Percentiles rank a stretch among this genome's conserved stretches.
phyloP scores from a whole-genome alignment of 2,888 invertebrate species.

The Erebia ligea region DNA sequence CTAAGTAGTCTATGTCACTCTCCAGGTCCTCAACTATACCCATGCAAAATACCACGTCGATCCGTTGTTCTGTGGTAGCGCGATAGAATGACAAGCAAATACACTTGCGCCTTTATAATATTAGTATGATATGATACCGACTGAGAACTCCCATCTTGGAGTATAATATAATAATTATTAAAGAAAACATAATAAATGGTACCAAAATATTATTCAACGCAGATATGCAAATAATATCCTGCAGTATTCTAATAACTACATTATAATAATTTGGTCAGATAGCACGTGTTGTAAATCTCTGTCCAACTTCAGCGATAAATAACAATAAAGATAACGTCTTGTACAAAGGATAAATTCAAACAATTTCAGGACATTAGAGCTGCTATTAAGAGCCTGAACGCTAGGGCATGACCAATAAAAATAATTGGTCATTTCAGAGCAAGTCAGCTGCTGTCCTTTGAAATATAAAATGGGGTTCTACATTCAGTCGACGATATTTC shows the following conservation, averaged over 20 bases:
- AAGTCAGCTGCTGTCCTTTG: slow-evolving; percentile 42
- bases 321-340: slow-evolving; percentile 33
- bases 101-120: no score
- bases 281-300: slow-evolving; percentile 13
- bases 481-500: slow-evolving; percentile 45
- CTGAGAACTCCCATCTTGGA: no score
- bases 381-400: slow-evolving; percentile 28
- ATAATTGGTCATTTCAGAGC: slow-evolving; percentile 49
- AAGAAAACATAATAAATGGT: neutral
- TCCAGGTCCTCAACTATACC: no score
- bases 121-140: no score
- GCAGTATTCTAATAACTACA: slow-evolving; percentile 5
- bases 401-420: slow-evolving; percentile 46
- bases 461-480: slow-evolving; percentile 43
- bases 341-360: slow-evolving; percentile 27
- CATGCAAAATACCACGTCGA: no score
- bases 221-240: slow-evolving; percentile 1
- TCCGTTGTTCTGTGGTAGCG: no score
- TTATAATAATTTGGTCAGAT: slow-evolving; percentile 14
- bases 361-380: slow-evolving; percentile 30
- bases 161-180: no score
- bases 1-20: no score
- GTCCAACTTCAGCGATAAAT: slow-evolving; percentile 34
- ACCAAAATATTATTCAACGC: neutral
- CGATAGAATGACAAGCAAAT: no score